A percentile compares a stretch with the other conserved stretches of the same genome.
These are phyloP conservation scores for Ernsta delagoae DNA, from an alignment of 2,888 invertebrate genomes.

Conservation along the genomic window DNA sequence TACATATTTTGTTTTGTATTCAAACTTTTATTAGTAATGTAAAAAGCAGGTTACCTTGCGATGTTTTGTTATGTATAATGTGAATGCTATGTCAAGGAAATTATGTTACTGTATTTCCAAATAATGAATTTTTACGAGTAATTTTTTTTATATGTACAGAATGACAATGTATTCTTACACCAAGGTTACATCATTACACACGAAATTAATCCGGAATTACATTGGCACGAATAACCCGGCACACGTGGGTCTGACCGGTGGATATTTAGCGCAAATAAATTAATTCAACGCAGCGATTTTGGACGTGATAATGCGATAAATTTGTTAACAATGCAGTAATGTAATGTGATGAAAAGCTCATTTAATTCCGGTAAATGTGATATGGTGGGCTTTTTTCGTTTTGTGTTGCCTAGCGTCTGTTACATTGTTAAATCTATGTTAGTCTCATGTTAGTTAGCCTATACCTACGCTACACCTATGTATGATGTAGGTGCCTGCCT, in stretches of 20 bases:
- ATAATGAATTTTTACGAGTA: neutral
- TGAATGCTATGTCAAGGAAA: too few species aligned
- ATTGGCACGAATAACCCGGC: neutral
- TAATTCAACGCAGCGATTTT: constrained; percentile 27
- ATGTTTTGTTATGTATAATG: too few species aligned
- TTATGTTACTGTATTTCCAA: too few species aligned
- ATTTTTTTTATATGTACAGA: neutral
- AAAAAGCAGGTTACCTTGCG: too few species aligned
- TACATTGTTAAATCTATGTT: too few species aligned
- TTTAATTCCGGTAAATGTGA: neutral
- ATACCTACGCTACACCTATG: too few species aligned
- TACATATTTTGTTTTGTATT: too few species aligned
- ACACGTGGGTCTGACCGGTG: constrained; percentile 26
- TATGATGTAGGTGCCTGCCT: too few species aligned
- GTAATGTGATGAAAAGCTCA: constrained; percentile 2
- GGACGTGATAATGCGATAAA: constrained; percentile 27
- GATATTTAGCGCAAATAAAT: constrained; percentile 32
- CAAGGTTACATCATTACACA: neutral
- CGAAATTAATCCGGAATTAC: constrained; percentile 16
- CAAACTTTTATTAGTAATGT: too few species aligned
- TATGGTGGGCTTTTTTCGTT: too few species aligned
- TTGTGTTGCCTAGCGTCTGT: too few species aligned
- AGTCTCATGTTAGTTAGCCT: too few species aligned
- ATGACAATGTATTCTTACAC: neutral
- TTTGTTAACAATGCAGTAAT: constrained; percentile 14